These are phyloP conservation scores for Tridacna gigas DNA, from an alignment of 2,888 invertebrate species.

Conservation along the genomic window DNA sequence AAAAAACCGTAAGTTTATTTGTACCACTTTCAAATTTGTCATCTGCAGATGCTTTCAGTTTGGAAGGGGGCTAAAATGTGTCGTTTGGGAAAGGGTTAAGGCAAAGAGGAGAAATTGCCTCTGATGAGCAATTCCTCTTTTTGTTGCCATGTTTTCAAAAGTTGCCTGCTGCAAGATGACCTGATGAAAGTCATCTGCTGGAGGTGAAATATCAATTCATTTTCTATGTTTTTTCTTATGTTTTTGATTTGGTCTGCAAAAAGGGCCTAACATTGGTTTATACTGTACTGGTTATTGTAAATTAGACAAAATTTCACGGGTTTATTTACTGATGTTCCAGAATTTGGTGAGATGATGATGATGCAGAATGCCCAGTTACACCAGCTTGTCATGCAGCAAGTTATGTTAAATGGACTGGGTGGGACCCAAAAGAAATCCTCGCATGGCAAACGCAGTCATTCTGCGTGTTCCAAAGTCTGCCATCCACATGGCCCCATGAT, in stretches of 20 bases:
- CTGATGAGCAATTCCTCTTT: background rate
- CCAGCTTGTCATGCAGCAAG: slow-evolving; percentile 80
- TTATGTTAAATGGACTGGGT: slow-evolving; percentile 72
- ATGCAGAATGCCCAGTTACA: slow-evolving; percentile 81
- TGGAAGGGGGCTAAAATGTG: too few relatives aligned
- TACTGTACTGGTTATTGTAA: too few relatives aligned
- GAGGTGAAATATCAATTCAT: too few relatives aligned
- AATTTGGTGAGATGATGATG: slow-evolving; percentile 81
- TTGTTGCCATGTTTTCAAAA: slow-evolving; percentile 2
- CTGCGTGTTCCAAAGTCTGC: slow-evolving; percentile 32
- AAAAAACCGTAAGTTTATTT: too few relatives aligned
- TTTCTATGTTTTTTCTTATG: too few relatives aligned
- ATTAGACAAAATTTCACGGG: too few relatives aligned
- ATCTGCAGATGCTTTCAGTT: too few relatives aligned
- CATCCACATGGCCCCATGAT: background rate
- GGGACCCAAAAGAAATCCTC: background rate
- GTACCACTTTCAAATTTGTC: too few relatives aligned
- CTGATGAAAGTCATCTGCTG: too few relatives aligned
- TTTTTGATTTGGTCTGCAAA: too few relatives aligned
- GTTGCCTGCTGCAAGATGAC: background rate
- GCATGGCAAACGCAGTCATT: background rate
- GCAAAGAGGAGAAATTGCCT: background rate
- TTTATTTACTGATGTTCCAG: slow-evolving; percentile 58
- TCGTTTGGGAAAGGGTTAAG: background rate
- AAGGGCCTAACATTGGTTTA: too few relatives aligned